phyloP scores from a whole-genome alignment of 2,113 vertebrate genomes.

The Oceanodroma tethys region DNA sequence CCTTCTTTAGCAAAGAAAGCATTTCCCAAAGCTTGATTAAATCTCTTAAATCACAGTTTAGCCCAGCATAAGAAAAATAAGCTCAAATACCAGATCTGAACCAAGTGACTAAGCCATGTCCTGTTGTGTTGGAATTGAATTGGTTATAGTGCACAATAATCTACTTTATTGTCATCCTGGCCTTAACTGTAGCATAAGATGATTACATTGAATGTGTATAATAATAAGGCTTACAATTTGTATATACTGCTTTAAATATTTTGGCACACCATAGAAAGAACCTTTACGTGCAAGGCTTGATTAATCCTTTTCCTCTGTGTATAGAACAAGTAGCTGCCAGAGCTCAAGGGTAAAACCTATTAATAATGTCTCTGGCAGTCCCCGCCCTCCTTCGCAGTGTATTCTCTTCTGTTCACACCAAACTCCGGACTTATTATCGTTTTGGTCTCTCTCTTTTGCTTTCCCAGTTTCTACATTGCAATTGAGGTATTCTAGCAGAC shows the following conservation, averaged over 20 bases:
- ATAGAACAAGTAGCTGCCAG: constrained; percentile 56
- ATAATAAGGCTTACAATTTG: constrained; percentile 56
- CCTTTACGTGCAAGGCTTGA: constrained; percentile 57
- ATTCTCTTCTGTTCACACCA: constrained; percentile 37
- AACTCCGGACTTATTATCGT: background rate
- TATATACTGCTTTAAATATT: constrained; percentile 64
- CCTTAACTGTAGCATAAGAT: constrained; percentile 62
- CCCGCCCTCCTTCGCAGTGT: constrained; percentile 11
- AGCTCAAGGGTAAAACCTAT: constrained; percentile 60
- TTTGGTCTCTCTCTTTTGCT: constrained; percentile 1
- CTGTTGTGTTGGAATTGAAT: constrained; percentile 43
- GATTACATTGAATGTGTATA: constrained; percentile 55
- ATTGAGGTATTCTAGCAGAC: background rate
- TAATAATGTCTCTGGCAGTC: constrained; percentile 47
- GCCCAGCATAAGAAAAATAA: constrained; percentile 45
- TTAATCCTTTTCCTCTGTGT: constrained; percentile 64
- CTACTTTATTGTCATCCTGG: constrained; percentile 45
- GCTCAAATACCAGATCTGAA: constrained; percentile 29
- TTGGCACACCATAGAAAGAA: constrained; percentile 60
- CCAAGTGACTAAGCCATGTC: constrained; percentile 49
- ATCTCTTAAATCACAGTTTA: constrained; percentile 56
- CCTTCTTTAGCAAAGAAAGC: constrained; percentile 25
- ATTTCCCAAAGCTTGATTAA: constrained; percentile 49
- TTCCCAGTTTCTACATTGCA: background rate
- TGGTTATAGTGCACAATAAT: constrained; percentile 30